Conservation (phyloP, 1,140 invertebrate genomes). For the Drosophila prosaltans region DNA sequence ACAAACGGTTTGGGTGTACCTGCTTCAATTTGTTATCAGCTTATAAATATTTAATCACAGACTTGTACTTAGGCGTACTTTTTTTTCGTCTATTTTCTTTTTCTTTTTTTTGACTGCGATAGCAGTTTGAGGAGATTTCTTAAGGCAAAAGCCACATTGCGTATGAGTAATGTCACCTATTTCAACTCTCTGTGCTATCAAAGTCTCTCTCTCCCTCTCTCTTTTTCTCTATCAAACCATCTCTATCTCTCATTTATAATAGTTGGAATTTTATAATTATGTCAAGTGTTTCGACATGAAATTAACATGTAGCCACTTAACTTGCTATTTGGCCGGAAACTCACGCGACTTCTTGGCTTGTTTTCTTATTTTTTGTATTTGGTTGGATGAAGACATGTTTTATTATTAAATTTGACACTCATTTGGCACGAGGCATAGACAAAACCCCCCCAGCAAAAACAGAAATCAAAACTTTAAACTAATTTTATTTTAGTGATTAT, state of each 20-base stretch:
- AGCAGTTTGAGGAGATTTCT: constrained; percentile 35
- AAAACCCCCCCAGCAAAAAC: background rate
- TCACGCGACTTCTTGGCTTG: background rate
- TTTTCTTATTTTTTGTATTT: background rate
- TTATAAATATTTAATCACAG: constrained; percentile 82
- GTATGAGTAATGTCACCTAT: constrained; percentile 63
- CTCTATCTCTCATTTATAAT: constrained; percentile 26
- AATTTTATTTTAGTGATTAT: background rate
- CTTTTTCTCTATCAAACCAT: background rate
- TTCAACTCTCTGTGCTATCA: background rate
- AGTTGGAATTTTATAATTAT: constrained; percentile 58
- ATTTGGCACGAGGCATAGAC: background rate
- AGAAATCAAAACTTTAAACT: background rate
- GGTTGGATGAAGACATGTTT: constrained; percentile 6
- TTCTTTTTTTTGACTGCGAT: constrained; percentile 39
- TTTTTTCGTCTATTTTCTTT: constrained; percentile 38
- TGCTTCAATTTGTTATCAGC: constrained; percentile 74
- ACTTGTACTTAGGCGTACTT: constrained; percentile 70
- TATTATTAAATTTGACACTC: constrained; percentile 8
- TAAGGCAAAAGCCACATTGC: constrained; percentile 26
- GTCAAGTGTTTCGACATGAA: constrained; percentile 77
- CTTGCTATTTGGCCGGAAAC: constrained; percentile 13
- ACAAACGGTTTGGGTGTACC: constrained; percentile 30
- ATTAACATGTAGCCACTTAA: constrained; percentile 71
- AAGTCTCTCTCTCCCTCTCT: background rate